phyloP scores from a whole-genome alignment of 2,113 vertebrate genomes.

The Salvelinus namaycush region DNA sequence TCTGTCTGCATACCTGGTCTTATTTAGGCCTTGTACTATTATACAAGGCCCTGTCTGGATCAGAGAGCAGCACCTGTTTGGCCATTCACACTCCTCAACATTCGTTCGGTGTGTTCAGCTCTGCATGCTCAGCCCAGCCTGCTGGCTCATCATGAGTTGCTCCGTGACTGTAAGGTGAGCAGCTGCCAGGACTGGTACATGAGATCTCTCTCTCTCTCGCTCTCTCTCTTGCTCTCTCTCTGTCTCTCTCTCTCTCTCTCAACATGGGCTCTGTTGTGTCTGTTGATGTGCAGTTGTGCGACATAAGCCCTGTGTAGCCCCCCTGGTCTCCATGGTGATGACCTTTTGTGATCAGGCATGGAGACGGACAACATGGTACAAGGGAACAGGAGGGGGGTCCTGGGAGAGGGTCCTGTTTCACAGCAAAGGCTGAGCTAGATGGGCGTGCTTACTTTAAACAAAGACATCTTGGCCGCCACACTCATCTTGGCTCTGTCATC shows the following conservation, averaged over 20 bases:
- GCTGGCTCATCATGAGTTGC: neutral
- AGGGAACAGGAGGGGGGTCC: constrained; percentile 7
- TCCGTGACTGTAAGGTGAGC: constrained; percentile 34
- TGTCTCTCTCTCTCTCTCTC: neutral
- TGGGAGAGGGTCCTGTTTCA: constrained; percentile 16
- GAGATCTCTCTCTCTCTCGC: neutral
- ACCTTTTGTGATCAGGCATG: constrained; percentile 31
- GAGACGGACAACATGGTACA: constrained; percentile 11
- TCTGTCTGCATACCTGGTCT: too few species aligned
- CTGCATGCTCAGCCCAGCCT: constrained; percentile 23
- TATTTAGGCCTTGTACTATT: neutral
- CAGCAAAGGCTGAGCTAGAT: neutral
- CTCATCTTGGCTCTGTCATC: constrained; percentile 78
- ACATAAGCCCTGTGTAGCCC: neutral
- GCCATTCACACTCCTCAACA: constrained; percentile 27
- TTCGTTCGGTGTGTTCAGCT: neutral
- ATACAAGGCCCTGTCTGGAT: neutral
- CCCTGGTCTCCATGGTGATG: constrained; percentile 8
- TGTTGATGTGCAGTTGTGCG: neutral
- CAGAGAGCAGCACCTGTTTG: constrained; percentile 42
- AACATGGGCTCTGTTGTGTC: neutral
- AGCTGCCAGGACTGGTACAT: constrained; percentile 8
- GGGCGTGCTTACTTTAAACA: constrained; percentile 79
- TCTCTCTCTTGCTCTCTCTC: neutral
- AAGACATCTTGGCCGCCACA: constrained; percentile 82